These are phyloP conservation scores for Actenoides hombroni DNA, from an alignment of 2,113 vertebrate species.

Conservation along the genomic window DNA sequence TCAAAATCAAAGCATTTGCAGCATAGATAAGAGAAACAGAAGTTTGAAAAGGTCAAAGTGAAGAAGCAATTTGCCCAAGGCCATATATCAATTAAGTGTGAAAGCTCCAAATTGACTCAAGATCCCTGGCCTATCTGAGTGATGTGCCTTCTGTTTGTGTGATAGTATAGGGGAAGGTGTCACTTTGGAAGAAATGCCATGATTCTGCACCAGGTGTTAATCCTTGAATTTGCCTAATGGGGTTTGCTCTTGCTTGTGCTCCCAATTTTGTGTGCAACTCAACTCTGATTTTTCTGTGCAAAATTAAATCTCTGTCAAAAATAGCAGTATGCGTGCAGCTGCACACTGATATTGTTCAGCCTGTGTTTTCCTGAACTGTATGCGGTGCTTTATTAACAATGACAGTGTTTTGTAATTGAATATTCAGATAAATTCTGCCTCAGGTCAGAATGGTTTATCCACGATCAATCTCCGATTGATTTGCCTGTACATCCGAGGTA, in stretches of 20 bases:
- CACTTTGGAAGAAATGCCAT: not conserved
- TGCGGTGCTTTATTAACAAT: slow-evolving; percentile 39
- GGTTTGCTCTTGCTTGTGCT: not conserved
- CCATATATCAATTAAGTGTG: not conserved
- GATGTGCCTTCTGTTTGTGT: not conserved
- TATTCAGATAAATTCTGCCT: slow-evolving; percentile 58
- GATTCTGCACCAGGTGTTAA: not conserved
- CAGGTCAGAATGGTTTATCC: slow-evolving; percentile 45
- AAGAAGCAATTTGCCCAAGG: not conserved
- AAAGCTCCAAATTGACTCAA: not conserved
- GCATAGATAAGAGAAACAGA: slow-evolving; percentile 3
- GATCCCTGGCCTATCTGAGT: not conserved
- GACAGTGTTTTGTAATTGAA: slow-evolving; percentile 49
- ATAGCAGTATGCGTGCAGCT: not conserved
- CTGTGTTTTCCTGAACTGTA: not conserved
- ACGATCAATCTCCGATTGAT: slow-evolving; percentile 57
- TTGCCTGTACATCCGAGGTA: not conserved
- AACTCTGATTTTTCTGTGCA: not conserved
- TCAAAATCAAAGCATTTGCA: not conserved
- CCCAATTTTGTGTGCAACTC: not conserved
- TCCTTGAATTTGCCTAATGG: not conserved
- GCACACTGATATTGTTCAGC: not conserved
- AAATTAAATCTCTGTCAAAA: not conserved
- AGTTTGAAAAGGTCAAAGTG: not conserved
- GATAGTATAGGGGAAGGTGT: not conserved